Conservation (phyloP, 2,797 vertebrate species). For the Allobates femoralis region DNA sequence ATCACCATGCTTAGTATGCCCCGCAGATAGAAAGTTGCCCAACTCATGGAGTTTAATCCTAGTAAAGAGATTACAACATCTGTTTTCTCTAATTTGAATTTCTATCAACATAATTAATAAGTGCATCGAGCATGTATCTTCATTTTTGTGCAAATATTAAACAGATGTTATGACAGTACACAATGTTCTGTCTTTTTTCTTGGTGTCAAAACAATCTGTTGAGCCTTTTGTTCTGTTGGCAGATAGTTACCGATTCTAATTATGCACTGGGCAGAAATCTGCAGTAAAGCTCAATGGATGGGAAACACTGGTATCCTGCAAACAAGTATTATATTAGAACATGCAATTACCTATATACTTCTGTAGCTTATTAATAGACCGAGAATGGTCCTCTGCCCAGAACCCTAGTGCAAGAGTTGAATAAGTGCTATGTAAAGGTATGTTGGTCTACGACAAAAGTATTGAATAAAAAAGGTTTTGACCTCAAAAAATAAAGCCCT, state of each 20-base stretch:
- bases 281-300: constrained; percentile 25
- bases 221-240: constrained; percentile 62
- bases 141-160: constrained; percentile 64
- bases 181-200: constrained; percentile 55
- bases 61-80: constrained; percentile 58
- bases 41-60: constrained; percentile 54
- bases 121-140: constrained; percentile 62
- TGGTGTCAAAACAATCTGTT: constrained; percentile 63
- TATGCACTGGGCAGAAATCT: constrained; percentile 42
- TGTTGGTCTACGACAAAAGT: no score
- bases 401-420: no score
- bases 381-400: no score
- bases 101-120: constrained; percentile 62
- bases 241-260: constrained; percentile 46
- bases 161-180: constrained; percentile 59
- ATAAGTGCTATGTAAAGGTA: no score
- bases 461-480: no score
- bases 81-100: constrained; percentile 60
- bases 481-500: no score
- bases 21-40: constrained; percentile 55
- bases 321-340: constrained; percentile 15
- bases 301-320: constrained; percentile 37
- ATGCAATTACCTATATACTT: constrained; percentile 8
- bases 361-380: not conserved
- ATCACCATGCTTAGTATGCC: constrained; percentile 38